These are phyloP conservation scores for Xenops minutus DNA, from an alignment of 2,797 vertebrate species.

Conservation along the genomic window DNA sequence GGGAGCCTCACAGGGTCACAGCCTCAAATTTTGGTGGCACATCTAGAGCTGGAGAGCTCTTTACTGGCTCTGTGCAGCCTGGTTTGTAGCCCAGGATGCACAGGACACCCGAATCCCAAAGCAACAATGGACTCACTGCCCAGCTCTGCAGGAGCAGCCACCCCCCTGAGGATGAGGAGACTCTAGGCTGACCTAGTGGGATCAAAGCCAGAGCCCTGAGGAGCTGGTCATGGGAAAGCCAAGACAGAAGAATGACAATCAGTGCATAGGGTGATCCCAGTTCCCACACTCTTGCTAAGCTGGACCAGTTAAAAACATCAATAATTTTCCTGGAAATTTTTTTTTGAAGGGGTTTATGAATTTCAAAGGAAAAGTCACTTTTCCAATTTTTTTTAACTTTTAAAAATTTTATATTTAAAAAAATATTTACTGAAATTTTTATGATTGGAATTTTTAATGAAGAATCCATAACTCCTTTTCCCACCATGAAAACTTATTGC, in stretches of 20 bases:
- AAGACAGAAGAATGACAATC: neutral
- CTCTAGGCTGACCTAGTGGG: neutral
- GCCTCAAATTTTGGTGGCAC: neutral
- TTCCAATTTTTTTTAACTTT: neutral
- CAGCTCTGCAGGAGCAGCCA: neutral
- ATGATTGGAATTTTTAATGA: neutral
- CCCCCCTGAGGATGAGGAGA: neutral
- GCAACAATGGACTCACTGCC: neutral
- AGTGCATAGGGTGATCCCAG: neutral
- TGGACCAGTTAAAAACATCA: neutral
- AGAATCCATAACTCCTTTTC: neutral
- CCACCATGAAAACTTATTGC: neutral
- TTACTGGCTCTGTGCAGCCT: neutral
- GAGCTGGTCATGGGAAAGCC: neutral
- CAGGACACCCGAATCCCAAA: neutral
- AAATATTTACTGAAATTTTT: neutral
- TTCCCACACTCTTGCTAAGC: neutral
- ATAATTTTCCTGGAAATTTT: neutral
- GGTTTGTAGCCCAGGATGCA: neutral
- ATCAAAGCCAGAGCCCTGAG: neutral
- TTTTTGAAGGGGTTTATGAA: neutral
- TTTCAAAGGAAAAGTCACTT: neutral
- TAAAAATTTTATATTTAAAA: neutral
- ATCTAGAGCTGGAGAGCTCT: fast-evolving
- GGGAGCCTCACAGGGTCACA: neutral